Evolutionary conservation across 1,140 invertebrate genomes (phyloP).

Genomic region (Latrodectus geometricus): DNA sequence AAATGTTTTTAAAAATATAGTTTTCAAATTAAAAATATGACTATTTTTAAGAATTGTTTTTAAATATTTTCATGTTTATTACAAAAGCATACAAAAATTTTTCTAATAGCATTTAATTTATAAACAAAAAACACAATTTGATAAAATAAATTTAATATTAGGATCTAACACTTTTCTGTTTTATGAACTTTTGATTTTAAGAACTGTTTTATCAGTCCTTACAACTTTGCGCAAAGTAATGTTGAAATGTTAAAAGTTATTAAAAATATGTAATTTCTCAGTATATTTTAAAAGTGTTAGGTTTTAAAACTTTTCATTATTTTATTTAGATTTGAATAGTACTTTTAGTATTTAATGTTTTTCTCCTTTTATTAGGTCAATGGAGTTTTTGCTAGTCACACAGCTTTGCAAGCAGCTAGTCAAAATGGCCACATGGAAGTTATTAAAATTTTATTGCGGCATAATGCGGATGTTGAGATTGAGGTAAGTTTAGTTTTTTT

Average conservation of each 20-base stretch:
- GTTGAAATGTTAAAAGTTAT: too few species aligned
- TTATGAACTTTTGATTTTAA: too few species aligned
- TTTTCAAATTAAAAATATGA: too few species aligned
- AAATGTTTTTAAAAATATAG: too few species aligned
- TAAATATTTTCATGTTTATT: too few species aligned
- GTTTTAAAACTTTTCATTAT: neutral
- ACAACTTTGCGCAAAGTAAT: too few species aligned
- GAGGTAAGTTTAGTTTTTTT: conserved; percentile 73
- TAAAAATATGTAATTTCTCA: neutral
- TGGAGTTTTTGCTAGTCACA: conserved; percentile 91
- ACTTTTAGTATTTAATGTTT: neutral
- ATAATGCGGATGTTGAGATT: conserved; percentile 91
- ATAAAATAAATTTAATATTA: too few species aligned
- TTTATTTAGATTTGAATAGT: neutral
- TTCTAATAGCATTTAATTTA: too few species aligned
- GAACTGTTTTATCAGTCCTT: too few species aligned
- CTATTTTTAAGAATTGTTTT: too few species aligned
- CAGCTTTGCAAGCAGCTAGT: conserved; percentile 94
- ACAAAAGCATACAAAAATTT: too few species aligned
- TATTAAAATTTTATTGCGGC: conserved; percentile 86
- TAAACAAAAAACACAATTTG: neutral
- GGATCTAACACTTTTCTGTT: too few species aligned
- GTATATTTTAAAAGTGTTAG: neutral
- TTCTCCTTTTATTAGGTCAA: conserved; percentile 75
- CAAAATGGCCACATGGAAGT: conserved; percentile 98